Evolutionary conservation across 2,888 invertebrate species (phyloP).

Genomic region (Smittia sp.): DNA sequence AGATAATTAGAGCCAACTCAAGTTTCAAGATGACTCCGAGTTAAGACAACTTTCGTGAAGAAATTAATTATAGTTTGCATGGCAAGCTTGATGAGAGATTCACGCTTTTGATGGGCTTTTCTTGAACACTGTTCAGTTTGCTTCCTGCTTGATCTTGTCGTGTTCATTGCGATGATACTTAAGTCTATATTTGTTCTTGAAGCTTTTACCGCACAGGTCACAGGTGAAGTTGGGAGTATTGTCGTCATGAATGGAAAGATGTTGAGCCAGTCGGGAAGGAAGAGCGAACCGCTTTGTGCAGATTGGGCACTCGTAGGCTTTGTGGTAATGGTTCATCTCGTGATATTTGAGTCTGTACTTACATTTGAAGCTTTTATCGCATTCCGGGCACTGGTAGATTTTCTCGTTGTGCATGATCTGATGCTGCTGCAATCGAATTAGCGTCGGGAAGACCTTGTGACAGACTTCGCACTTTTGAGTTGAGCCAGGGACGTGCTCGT

Average conservation of each 20-base stretch:
- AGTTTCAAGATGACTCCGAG: no score
- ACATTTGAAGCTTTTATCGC: slow-evolving; percentile 28
- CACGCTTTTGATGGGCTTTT: no score
- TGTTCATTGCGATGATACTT: slow-evolving; percentile 36
- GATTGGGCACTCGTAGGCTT: slow-evolving; percentile 31
- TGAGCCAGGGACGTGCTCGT: slow-evolving; percentile 23
- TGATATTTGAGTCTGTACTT: slow-evolving; percentile 33
- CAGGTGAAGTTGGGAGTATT: slow-evolving; percentile 9
- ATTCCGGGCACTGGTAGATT: slow-evolving; percentile 22
- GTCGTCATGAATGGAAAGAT: slow-evolving; percentile 28
- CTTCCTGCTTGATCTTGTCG: slow-evolving; percentile 9
- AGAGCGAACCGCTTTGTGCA: slow-evolving; percentile 21
- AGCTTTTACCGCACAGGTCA: slow-evolving; percentile 4
- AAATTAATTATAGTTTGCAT: no score
- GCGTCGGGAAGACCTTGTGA: slow-evolving; percentile 23
- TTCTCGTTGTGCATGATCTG: slow-evolving; percentile 32
- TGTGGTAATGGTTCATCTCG: slow-evolving; percentile 30
- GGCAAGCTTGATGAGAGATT: no score
- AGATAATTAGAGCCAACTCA: no score
- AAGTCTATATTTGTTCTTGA: slow-evolving; percentile 32
- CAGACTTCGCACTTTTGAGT: slow-evolving; percentile 19
- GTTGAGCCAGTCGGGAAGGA: slow-evolving; percentile 29
- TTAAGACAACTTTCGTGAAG: no score
- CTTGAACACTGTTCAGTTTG: not conserved
- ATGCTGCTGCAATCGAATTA: slow-evolving; percentile 34